phyloP scores from a whole-genome alignment of 2,888 invertebrate genomes.

The Leptinotarsa haldemani region DNA sequence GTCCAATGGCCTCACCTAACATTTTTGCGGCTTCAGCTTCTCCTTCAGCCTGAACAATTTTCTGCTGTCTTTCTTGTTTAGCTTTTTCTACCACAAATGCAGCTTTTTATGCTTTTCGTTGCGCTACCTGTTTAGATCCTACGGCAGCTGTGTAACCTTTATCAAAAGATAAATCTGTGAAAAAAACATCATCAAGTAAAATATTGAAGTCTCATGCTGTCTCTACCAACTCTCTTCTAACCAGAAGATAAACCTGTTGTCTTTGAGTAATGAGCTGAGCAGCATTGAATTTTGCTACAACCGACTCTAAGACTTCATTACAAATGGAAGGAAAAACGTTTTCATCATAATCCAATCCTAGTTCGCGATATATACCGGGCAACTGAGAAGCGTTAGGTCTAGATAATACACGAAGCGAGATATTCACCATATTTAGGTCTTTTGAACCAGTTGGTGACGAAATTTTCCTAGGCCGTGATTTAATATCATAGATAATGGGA shows the following conservation, averaged over 20 bases:
- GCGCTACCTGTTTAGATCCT: constrained; percentile 99
- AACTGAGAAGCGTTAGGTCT: constrained; percentile 88
- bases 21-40: constrained; percentile 99
- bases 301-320: constrained; percentile 98
- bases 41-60: constrained; percentile 99
- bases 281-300: constrained; percentile 99
- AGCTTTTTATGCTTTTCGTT: constrained; percentile 99
- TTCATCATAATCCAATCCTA: constrained; percentile 98
- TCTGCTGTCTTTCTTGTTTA: constrained; percentile 97
- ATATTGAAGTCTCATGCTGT: constrained; percentile 98
- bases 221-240: constrained; percentile 92
- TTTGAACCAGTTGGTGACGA: constrained; percentile 97
- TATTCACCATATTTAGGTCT: constrained; percentile 99
- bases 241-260: constrained; percentile 93
- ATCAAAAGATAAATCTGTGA: constrained; percentile 98
- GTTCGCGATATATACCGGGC: constrained; percentile 88
- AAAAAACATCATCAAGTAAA: constrained; percentile 97
- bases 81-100: constrained; percentile 98
- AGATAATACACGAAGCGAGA: constrained; percentile 94
- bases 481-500: constrained; percentile 98
- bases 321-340: constrained; percentile 98
- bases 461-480: constrained; percentile 95
- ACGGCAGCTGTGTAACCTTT: constrained; percentile 99
- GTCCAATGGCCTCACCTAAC: no score
- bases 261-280: constrained; percentile 99